Percentiles rank a stretch among this genome's conserved stretches.
phyloP scores from a whole-genome alignment of 2,888 invertebrate genomes.

The Orthosia gracilis region DNA sequence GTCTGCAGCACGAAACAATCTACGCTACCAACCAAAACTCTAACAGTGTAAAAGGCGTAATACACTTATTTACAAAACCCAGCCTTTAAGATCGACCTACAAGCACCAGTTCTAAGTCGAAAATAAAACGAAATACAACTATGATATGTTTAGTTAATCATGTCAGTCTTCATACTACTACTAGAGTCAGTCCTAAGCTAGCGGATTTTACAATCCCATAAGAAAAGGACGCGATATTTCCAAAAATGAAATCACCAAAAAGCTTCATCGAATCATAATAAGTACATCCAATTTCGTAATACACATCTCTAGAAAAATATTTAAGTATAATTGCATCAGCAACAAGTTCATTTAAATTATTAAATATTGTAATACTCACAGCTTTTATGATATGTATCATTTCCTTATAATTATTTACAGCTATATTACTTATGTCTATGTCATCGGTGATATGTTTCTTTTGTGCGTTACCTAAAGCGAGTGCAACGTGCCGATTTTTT shows the following conservation, averaged over 20 bases:
- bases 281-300: conserved; percentile 87
- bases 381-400: conserved; percentile 90
- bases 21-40: conserved; percentile 73
- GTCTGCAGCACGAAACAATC: conserved; percentile 70
- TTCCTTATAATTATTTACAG: conserved; percentile 85
- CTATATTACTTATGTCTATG: conserved; percentile 81
- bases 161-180: conserved; percentile 90
- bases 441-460: conserved; percentile 78
- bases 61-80: conserved; percentile 90
- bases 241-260: conserved; percentile 87
- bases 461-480: conserved; percentile 87
- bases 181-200: conserved; percentile 90
- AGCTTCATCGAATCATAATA: conserved; percentile 85
- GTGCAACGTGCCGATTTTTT: conserved; percentile 83
- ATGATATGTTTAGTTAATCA: conserved; percentile 89
- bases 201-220: conserved; percentile 89
- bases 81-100: conserved; percentile 91
- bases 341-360: conserved; percentile 89
- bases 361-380: conserved; percentile 91
- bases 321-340: conserved; percentile 89
- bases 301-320: conserved; percentile 91
- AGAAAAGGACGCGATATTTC: conserved; percentile 90
- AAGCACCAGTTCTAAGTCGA: conserved; percentile 91
- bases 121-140: conserved; percentile 88
- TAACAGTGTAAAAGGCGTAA: conserved; percentile 88